phyloP scores from a whole-genome alignment of 2,113 vertebrate genomes.

The Hippotragus niger region DNA sequence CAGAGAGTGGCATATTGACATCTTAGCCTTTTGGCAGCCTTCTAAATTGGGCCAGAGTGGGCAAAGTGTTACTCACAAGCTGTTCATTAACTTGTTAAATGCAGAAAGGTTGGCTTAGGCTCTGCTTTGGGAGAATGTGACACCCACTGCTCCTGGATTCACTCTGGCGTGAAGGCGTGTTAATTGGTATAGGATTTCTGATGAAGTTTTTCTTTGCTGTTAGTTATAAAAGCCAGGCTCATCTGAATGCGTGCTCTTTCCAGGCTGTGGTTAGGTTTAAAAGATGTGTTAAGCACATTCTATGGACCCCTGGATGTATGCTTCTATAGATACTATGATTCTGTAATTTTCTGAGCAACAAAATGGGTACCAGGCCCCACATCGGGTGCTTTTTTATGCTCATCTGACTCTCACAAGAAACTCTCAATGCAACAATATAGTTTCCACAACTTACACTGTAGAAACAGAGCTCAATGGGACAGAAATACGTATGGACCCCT shows the following conservation, averaged over 20 bases:
- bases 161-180: constrained; percentile 53
- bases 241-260: not conserved
- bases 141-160: constrained; percentile 42
- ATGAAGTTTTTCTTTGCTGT: constrained; percentile 58
- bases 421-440: not conserved
- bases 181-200: constrained; percentile 61
- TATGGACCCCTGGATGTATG: not conserved
- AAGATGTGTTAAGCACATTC: not conserved
- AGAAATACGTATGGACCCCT: not conserved
- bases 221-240: constrained; percentile 26
- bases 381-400: not conserved
- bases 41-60: constrained; percentile 45
- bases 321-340: not conserved
- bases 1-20: not conserved
- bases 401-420: not conserved
- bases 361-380: not conserved
- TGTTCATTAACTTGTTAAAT: constrained; percentile 63
- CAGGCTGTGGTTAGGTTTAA: not conserved
- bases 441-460: not conserved
- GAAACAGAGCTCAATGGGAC: not conserved
- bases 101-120: constrained; percentile 24
- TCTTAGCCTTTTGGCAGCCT: not conserved
- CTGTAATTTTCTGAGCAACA: not conserved
- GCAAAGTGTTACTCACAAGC: constrained; percentile 49
- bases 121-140: constrained; percentile 48